Conservation (phyloP, 2,888 invertebrate species). For the Sisyra nigra region DNA sequence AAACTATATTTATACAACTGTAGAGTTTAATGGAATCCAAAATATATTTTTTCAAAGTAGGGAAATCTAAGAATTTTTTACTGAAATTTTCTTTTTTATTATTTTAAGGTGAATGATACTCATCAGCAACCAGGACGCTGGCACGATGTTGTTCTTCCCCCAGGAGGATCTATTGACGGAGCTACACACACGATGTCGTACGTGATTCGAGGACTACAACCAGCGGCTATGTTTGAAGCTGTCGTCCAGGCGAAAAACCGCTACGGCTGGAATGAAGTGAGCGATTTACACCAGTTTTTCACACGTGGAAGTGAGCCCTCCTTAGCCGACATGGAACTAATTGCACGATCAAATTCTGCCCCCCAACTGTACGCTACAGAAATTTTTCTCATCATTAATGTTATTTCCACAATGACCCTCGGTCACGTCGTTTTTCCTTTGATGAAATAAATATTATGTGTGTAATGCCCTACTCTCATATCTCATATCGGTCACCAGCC, state of each 20-base stretch:
- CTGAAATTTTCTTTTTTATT: background rate
- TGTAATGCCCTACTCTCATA: too few relatives aligned
- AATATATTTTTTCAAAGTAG: too few relatives aligned
- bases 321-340: slow-evolving; percentile 7
- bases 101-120: slow-evolving; percentile 48
- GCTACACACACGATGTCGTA: slow-evolving; percentile 41
- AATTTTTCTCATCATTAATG: too few relatives aligned
- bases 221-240: slow-evolving; percentile 54
- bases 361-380: too few relatives aligned
- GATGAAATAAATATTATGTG: too few relatives aligned
- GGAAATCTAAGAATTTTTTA: too few relatives aligned
- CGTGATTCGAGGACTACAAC: slow-evolving; percentile 43
- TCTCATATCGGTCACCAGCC: too few relatives aligned
- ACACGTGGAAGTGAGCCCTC: slow-evolving; percentile 30
- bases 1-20: too few relatives aligned
- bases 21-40: too few relatives aligned
- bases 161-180: slow-evolving; percentile 25
- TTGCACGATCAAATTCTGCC: slow-evolving; percentile 3
- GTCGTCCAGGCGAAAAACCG: slow-evolving; percentile 59
- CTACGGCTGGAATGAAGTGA: slow-evolving; percentile 61
- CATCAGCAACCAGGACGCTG: slow-evolving; percentile 54
- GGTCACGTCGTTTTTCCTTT: too few relatives aligned
- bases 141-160: slow-evolving; percentile 45
- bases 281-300: slow-evolving; percentile 58
- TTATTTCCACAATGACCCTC: too few relatives aligned